A percentile compares a stretch with the other conserved stretches of the same genome.
Conservation (phyloP, 2,797 vertebrate species). For the Etheostoma nigrum region DNA sequence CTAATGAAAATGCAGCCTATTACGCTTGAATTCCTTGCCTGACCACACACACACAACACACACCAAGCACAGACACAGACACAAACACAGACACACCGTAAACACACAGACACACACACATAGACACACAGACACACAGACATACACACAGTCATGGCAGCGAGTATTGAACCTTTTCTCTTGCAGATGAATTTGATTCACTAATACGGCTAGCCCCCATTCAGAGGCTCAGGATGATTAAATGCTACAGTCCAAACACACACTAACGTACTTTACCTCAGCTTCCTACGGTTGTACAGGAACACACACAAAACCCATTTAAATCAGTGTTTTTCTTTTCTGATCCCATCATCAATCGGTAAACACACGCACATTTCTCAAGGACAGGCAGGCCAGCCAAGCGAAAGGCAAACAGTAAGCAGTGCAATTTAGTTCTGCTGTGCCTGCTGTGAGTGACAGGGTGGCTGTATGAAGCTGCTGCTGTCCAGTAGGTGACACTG, state of each 20-base stretch:
- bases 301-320: conserved; percentile 12
- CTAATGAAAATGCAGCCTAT: conserved; percentile 46
- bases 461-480: conserved; percentile 14
- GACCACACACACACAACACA: conserved; percentile 11
- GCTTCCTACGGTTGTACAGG: conserved; percentile 6
- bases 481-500: conserved; percentile 26
- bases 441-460: conserved; percentile 21
- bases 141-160: conserved; percentile 2
- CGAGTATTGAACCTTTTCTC: conserved; percentile 55
- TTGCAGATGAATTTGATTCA: conserved; percentile 51
- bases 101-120: conserved; percentile 16
- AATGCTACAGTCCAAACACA: conserved; percentile 42
- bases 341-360: conserved; percentile 11
- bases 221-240: conserved; percentile 49
- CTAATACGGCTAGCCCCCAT: conserved; percentile 62
- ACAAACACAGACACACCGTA: not conserved
- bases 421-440: not conserved
- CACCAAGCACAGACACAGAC: conserved; percentile 18
- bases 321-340: conserved; percentile 14
- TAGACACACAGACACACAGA: not conserved
- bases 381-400: conserved; percentile 32
- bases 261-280: conserved; percentile 22
- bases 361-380: conserved; percentile 28
- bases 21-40: conserved; percentile 47
- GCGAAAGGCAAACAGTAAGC: conserved; percentile 24